Evolutionary conservation across 2,113 vertebrate species (phyloP).

Genomic region (Sturnira hondurensis): DNA sequence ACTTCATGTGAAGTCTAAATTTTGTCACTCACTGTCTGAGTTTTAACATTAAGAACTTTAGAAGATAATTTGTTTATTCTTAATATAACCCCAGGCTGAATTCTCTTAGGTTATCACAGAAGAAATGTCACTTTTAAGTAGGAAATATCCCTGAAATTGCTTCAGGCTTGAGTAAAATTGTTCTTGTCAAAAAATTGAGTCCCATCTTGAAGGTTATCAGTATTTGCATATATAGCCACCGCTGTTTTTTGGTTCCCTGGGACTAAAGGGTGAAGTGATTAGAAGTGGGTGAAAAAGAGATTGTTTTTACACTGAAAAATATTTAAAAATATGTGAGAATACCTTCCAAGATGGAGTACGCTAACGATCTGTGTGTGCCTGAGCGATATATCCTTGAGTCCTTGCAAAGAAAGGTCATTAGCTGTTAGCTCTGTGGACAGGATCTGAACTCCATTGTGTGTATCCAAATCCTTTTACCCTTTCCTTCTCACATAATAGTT

Average conservation of each 20-base stretch:
- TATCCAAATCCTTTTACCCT: background rate
- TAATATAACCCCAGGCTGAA: background rate
- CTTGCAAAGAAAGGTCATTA: background rate
- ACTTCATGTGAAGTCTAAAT: constrained; percentile 41
- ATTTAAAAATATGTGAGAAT: background rate
- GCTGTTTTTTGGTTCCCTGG: background rate
- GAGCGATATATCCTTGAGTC: background rate
- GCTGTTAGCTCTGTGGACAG: background rate
- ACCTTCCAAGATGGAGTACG: background rate
- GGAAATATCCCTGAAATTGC: background rate
- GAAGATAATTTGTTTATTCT: constrained; percentile 58
- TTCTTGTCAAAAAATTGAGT: constrained; percentile 34
- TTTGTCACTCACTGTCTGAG: constrained; percentile 45
- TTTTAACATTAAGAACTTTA: constrained; percentile 44
- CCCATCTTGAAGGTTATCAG: background rate
- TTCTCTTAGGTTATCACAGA: background rate
- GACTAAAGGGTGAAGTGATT: background rate
- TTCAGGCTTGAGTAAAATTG: background rate
- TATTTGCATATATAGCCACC: background rate
- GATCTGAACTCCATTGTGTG: background rate
- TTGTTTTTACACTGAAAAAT: background rate
- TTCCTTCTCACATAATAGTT: background rate
- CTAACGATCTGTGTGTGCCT: background rate
- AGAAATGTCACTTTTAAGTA: constrained; percentile 26
- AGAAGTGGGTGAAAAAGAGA: background rate